Percentiles rank a stretch among this genome's conserved stretches.
Conservation (phyloP, 2,888 invertebrate genomes). For the Hipparchia sbordonii region DNA sequence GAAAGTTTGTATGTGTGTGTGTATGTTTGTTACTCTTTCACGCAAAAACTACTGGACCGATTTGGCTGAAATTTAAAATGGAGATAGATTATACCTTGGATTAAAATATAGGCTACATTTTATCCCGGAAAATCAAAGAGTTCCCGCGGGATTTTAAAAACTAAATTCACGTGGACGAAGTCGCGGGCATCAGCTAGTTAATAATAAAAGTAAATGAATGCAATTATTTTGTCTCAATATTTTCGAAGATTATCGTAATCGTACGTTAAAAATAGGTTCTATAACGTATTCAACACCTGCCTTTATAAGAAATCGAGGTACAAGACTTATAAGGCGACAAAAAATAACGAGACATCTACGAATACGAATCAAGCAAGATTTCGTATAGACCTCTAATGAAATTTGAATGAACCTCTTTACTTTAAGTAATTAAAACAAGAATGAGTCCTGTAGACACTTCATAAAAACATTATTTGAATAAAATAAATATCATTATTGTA, state of each 20-base stretch:
- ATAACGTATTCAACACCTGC: constrained; percentile 36
- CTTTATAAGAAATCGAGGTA: constrained; percentile 31
- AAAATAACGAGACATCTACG: constrained; percentile 35
- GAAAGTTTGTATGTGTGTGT: too few species aligned
- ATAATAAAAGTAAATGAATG: neutral
- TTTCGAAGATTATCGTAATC: constrained; percentile 3
- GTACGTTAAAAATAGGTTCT: constrained; percentile 11
- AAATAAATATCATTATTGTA: neutral
- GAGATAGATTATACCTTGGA: too few species aligned
- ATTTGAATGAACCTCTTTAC: constrained; percentile 16
- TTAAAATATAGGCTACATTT: too few species aligned
- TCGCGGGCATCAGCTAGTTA: too few species aligned
- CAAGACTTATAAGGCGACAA: constrained; percentile 30
- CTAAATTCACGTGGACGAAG: too few species aligned
- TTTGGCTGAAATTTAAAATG: too few species aligned
- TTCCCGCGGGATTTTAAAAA: too few species aligned
- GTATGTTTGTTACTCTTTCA: too few species aligned
- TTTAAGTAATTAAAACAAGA: constrained; percentile 9
- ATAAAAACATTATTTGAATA: neutral
- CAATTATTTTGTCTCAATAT: neutral
- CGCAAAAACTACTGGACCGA: too few species aligned
- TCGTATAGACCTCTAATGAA: constrained; percentile 26
- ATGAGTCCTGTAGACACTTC: neutral
- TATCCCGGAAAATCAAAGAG: too few species aligned
- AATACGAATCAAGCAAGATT: constrained; percentile 22